Base-by-base conservation (phyloP, 1,140 invertebrate species). In the Anthonomus grandis region DNA sequence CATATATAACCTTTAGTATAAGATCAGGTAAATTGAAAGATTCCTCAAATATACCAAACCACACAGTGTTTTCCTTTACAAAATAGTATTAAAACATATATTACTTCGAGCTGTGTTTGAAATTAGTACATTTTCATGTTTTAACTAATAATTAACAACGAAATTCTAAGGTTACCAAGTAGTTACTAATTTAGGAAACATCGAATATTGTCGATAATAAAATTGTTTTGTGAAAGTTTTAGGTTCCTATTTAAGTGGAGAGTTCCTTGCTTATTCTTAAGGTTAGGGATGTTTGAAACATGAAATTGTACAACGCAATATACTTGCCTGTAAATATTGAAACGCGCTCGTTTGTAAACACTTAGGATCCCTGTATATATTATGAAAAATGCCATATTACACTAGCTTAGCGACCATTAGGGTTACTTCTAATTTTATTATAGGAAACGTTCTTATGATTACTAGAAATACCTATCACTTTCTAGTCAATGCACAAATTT, bases 241-340 rank as follows among this genome's bases (percentile, higher is more conserved):
- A 21, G 18, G 22, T 44, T 23, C 18, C 9, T 44, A 44, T 6
- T 19, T 22, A 15, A 21, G 15, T 22, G 22, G n/a, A 15, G 24
- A 44, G 21, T 18, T 31, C 23, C 25, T 23, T 13, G 13, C 6
- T 47, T n/a, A 8, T 25, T 47, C 5, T 47, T 31, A 25, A 8
- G n/a, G n/a, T n/a, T n/a, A n/a, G n/a, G n/a, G n/a, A n/a, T n/a
- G 4, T 47, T 31, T 45, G 24, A 18, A 45, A 31, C 45, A 47
- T 47, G 45, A 31, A 47, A 47, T 47, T 25, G 45, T 47, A 47
- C 34, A 19, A 15, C n/a, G n/a, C n/a, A n/a, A n/a, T n/a, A n/a
- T n/a, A n/a, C n/a, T n/a, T n/a, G n/a, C n/a, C n/a, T n/a, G n/a
- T n/a, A n/a, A n/a, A n/a, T n/a, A n/a, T n/a, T n/a, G n/a, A n/a